Base-by-base conservation (phyloP, 2,113 vertebrate species). In the Gila orcuttii region DNA sequence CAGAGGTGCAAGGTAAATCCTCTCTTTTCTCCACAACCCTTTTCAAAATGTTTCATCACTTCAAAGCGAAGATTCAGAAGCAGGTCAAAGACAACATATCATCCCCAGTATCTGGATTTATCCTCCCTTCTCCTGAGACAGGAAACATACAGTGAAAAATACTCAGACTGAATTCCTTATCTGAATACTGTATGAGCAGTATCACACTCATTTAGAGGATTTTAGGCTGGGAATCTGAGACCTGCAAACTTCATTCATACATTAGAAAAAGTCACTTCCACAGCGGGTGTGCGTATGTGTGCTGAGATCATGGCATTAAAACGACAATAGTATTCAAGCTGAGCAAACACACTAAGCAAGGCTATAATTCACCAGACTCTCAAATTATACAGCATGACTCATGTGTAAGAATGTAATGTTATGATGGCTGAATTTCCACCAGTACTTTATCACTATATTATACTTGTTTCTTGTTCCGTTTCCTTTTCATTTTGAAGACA, bases 11-110 rank as follows among this genome's bases (percentile, higher is more conserved):
- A 15, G 13, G 52, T 59, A 75, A 84, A 74, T 47, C 69, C 69
- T 60, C 33, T 60, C 57, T 83, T 33, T 31, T 59, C 33, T 75
- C 57, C 66, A 47, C 33, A 76, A 60, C 39, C 69, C 31, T 42
- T 84, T 84, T 84, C 52, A 21, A 84, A 84, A 75, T 75, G 82
- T 73, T 62, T 84, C 50, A 84, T 81, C 42, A 86, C 28, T 76
- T 76, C 60, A 86, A 83, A 69, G 33, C 5, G 36, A 52, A 83
- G 52, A 42, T 84, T 74, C 36, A 59, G 42, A 73, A 75, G 66
- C 50, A 55, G 59, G 59, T 82, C 36, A 12, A 55, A 57, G 75
- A 79, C 64, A 47, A 79, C 60, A 77, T 28, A 79, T 78, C 39
- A 78, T 87, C 74, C 77, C 39, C 52, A 76, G 85, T n/a, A 10